Percentiles rank a stretch among this genome's conserved stretches.
phyloP scores from a whole-genome alignment of 2,888 invertebrate genomes.

The Geophilus truncorum region DNA sequence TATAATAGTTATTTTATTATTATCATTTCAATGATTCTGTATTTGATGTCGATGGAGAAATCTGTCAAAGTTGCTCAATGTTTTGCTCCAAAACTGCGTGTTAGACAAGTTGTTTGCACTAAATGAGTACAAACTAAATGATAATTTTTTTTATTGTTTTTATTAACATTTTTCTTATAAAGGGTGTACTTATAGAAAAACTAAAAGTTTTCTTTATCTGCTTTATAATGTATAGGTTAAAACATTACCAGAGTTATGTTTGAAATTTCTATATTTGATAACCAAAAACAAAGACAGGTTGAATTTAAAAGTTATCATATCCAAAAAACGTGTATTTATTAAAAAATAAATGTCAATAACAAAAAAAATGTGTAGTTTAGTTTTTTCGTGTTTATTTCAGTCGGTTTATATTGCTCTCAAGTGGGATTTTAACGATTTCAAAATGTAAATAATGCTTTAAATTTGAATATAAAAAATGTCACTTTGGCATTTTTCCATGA shows the following conservation, averaged over 20 bases:
- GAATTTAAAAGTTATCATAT: neutral
- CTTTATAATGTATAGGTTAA: neutral
- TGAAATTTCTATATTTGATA: slow-evolving; percentile 2
- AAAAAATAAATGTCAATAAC: neutral
- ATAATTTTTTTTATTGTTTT: neutral
- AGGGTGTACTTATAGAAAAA: neutral
- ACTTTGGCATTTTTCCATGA: neutral
- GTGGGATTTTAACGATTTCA: neutral
- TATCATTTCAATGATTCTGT: neutral
- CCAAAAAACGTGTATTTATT: neutral
- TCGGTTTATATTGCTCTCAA: neutral
- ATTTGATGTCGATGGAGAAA: neutral
- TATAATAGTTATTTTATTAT: neutral
- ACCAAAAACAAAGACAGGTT: neutral
- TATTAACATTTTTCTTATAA: neutral
- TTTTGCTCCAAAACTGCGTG: neutral
- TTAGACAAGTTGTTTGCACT: neutral
- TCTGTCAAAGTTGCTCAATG: neutral
- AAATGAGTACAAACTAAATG: neutral
- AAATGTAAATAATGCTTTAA: neutral
- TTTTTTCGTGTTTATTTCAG: too few relatives aligned
- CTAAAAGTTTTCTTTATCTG: neutral
- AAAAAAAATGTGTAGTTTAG: too few relatives aligned
- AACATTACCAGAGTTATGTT: neutral
- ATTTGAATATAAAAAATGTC: neutral